phyloP scores from a whole-genome alignment of 2,888 invertebrate genomes.

The Galerucella pusilla region DNA sequence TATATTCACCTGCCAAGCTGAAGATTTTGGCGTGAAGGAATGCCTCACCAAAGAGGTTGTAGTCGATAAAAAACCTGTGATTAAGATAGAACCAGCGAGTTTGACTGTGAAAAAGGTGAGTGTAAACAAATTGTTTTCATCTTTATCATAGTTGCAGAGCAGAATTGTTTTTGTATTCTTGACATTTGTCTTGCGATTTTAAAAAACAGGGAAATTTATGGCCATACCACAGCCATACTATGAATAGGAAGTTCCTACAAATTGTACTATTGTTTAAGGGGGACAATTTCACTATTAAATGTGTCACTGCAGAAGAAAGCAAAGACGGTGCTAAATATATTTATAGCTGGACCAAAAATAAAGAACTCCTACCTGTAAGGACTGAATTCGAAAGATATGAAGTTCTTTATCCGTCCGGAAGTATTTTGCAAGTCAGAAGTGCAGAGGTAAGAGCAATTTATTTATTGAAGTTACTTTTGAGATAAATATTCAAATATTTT shows the following conservation, averaged over 20 bases:
- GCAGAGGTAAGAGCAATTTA: conserved; percentile 73
- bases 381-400: conserved; percentile 86
- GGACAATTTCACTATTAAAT: conserved; percentile 76
- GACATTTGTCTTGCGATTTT: too few relatives aligned
- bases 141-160: too few relatives aligned
- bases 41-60: conserved; percentile 74
- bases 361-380: conserved; percentile 77
- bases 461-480: too few relatives aligned
- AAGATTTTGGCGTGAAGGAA: conserved; percentile 76
- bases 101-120: conserved; percentile 76
- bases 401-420: conserved; percentile 85
- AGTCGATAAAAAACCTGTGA: conserved; percentile 73
- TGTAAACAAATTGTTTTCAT: neutral
- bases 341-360: conserved; percentile 87
- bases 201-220: too few relatives aligned
- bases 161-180: too few relatives aligned
- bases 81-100: conserved; percentile 77
- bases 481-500: too few relatives aligned
- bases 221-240: too few relatives aligned
- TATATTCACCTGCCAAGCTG: conserved; percentile 82
- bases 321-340: conserved; percentile 73
- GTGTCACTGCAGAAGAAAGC: conserved; percentile 77
- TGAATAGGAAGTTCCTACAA: too few relatives aligned
- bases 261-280: conserved; percentile 66
- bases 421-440: conserved; percentile 81